Percentiles rank a stretch among this genome's conserved stretches.
Conservation (phyloP, 2,113 vertebrate genomes). For the Ornithorhynchus anatinus region DNA sequence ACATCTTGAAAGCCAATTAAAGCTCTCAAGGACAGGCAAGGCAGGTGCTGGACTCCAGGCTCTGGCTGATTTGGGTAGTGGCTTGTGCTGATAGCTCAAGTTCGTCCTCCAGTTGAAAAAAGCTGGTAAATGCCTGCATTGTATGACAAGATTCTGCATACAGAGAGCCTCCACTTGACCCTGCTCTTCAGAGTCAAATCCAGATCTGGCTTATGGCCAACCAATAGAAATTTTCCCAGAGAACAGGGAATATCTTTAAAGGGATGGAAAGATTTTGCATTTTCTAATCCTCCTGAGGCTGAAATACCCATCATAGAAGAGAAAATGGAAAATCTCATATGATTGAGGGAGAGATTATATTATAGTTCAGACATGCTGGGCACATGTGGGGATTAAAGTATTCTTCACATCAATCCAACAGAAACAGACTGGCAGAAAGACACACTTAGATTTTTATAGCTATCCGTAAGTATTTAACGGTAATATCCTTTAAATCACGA, state of each 20-base stretch:
- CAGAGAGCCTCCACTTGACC: background rate
- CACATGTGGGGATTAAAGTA: too few relatives aligned
- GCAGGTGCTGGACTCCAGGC: background rate
- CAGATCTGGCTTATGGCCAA: rapidly evolving
- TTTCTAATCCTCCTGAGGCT: too few relatives aligned
- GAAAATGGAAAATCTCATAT: too few relatives aligned
- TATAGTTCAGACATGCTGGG: too few relatives aligned
- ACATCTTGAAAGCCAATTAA: background rate
- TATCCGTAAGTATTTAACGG: too few relatives aligned
- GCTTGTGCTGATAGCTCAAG: background rate
- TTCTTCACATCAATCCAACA: too few relatives aligned
- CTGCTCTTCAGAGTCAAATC: background rate
- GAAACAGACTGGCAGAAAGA: too few relatives aligned
- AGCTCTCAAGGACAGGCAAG: background rate
- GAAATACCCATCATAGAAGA: too few relatives aligned
- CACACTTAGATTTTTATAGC: too few relatives aligned
- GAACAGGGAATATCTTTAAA: background rate
- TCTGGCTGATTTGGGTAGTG: rapidly evolving
- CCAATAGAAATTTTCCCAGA: background rate
- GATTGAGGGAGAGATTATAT: too few relatives aligned
- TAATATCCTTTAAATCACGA: background rate
- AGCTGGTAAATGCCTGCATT: constrained; percentile 8
- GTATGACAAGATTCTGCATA: background rate
- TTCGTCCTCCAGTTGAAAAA: background rate
- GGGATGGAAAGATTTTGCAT: too few relatives aligned